Evolutionary conservation across 2,797 vertebrate genomes (phyloP).

Genomic region (Smutsia temminckii): DNA sequence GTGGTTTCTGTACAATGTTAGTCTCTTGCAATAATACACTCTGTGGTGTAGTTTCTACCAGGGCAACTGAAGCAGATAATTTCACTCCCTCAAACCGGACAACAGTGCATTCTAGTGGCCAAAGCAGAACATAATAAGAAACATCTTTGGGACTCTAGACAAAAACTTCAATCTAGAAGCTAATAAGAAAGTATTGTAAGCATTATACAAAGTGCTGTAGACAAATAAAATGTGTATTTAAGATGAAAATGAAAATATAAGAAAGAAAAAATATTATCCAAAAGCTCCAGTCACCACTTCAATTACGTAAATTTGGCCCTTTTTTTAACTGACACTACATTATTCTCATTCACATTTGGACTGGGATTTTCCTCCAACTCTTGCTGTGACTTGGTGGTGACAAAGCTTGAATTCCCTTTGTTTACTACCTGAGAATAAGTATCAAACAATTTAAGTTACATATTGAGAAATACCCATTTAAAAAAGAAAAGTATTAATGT

Average conservation of each 20-base stretch:
- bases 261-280: constrained; percentile 60
- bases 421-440: constrained; percentile 81
- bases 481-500: constrained; percentile 8
- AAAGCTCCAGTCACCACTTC: constrained; percentile 85
- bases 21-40: not conserved
- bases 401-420: constrained; percentile 81
- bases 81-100: not conserved
- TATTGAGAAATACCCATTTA: not conserved
- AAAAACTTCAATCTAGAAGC: not conserved
- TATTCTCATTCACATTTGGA: constrained; percentile 72
- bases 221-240: constrained; percentile 5
- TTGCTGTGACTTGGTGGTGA: constrained; percentile 73
- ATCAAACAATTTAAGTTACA: constrained; percentile 44
- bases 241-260: constrained; percentile 38
- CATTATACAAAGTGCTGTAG: not conserved
- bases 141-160: not conserved
- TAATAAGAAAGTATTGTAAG: constrained; percentile 15
- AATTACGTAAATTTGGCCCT: constrained; percentile 80
- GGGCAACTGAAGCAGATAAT: constrained; percentile 27
- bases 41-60: not conserved
- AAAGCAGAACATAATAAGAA: constrained; percentile 14
- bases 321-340: constrained; percentile 72
- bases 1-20: not conserved
- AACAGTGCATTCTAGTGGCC: constrained; percentile 74
- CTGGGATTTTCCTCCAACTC: constrained; percentile 78